Evolutionary conservation across 2,797 vertebrate genomes (phyloP), one percentile per base, ranked within the genome.

Genomic region (Numenius phaeopus): DNA sequence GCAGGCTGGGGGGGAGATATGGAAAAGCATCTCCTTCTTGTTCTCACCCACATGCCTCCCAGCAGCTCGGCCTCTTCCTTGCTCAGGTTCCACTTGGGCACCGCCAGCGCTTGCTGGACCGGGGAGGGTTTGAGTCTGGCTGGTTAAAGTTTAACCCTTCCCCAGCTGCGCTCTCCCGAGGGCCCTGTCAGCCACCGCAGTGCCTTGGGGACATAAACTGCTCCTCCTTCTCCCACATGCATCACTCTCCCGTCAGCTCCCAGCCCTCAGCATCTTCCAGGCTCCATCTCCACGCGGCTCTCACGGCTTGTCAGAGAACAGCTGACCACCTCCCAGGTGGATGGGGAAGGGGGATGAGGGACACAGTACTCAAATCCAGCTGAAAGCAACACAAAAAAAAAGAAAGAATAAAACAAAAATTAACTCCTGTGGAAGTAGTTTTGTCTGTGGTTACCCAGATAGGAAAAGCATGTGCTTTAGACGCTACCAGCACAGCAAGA

Each of bases 61-160:
- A 75, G 57, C 73, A 71, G 75, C 91, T 94, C 66, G 34, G 47
- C 8, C 0, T 86, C 86, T 76, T 50, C 65, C 55, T 47, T 66
- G 88, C 88, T 66, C 79, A 11, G 69, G 78, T 72, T 92, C 44
- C 0, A 0, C 83, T 65, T 37, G 14, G 32, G 72, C 89, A 26
- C 78, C 71, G 82, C 46, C 15, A 49, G 79, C 1, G 0, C 34
- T 77, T 1, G 4, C 40, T 34, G 85, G 64, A 26, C 76, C 11
- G 3, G 44, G 54, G 78, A 59, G 47, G 85, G 34, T 59, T 92
- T 81, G 83, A 84, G 78, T 54, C 22, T 4, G 5, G 34, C 93
- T 97, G 92, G 98, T 98, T 98, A 98, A 98, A 98, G 82, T 96
- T 98, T 98, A 98, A 98, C 97, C 47, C 81, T 73, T 90, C 65